These are phyloP conservation scores for Drosophila virilis DNA, from an alignment of 1,140 invertebrate species.

Conservation along the genomic window DNA sequence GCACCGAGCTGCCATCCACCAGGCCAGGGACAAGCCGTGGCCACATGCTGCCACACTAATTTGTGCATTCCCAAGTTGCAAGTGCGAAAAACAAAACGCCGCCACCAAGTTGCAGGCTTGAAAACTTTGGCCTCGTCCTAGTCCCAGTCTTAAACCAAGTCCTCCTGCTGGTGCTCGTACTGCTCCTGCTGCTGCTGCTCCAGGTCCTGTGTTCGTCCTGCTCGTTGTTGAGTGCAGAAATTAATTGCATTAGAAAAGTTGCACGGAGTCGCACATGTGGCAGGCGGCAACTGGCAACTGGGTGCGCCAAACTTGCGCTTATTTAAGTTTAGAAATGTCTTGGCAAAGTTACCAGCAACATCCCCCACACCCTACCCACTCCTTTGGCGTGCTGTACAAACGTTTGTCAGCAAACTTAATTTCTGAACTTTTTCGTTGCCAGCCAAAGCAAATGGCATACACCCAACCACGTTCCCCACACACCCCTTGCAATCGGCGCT, in stretches of 20 bases:
- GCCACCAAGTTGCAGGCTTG: conserved; percentile 53
- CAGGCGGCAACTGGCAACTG: conserved; percentile 42
- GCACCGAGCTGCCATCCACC: neutral
- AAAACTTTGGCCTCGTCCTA: conserved; percentile 57
- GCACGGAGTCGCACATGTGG: conserved; percentile 71
- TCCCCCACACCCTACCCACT: neutral
- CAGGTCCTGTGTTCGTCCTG: conserved; percentile 6
- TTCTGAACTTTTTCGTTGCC: conserved; percentile 74
- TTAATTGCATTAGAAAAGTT: conserved; percentile 83
- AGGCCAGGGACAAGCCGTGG: conserved; percentile 34
- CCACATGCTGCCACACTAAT: conserved; percentile 79
- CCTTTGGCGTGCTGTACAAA: conserved; percentile 52
- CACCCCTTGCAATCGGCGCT: conserved; percentile 42
- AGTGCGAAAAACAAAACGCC: conserved; percentile 74
- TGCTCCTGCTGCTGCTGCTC: neutral
- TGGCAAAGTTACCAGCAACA: conserved; percentile 49
- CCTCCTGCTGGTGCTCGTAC: neutral
- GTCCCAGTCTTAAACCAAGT: neutral
- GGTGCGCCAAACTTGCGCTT: conserved; percentile 69
- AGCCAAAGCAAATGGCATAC: conserved; percentile 65
- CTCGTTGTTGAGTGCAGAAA: conserved; percentile 74
- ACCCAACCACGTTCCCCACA: conserved; percentile 10
- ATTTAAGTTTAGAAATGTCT: conserved; percentile 82
- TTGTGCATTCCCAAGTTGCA: conserved; percentile 75
- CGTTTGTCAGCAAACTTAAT: conserved; percentile 82